These are phyloP conservation scores for Whitmania pigra DNA, from an alignment of 1,140 invertebrate species.

Conservation along the genomic window DNA sequence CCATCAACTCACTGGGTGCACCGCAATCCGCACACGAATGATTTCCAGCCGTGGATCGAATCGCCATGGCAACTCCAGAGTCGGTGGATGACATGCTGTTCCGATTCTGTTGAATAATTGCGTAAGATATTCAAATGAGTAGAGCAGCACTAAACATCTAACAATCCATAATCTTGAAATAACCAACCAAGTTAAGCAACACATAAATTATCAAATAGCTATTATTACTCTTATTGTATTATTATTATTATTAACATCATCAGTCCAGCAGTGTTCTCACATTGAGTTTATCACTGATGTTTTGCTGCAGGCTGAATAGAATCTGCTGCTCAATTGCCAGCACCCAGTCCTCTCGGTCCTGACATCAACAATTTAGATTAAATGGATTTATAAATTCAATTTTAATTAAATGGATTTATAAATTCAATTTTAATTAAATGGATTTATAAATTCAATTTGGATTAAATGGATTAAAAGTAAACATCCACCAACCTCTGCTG, in stretches of 20 bases:
- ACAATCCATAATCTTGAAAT: too few relatives aligned
- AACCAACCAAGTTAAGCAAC: too few relatives aligned
- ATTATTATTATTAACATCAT: background rate
- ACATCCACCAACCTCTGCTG: slow-evolving; percentile 50
- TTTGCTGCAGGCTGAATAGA: slow-evolving; percentile 60
- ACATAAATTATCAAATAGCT: too few relatives aligned
- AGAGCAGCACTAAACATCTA: too few relatives aligned
- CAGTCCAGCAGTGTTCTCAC: slow-evolving; percentile 25
- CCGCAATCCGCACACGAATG: slow-evolving; percentile 82
- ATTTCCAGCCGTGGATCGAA: slow-evolving; percentile 64
- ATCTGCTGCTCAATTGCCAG: slow-evolving; percentile 90
- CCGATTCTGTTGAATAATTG: slow-evolving; percentile 37
- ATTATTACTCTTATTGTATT: too few relatives aligned
- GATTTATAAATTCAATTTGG: slow-evolving; percentile 16
- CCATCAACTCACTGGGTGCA: slow-evolving; percentile 57
- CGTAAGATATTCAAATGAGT: slow-evolving; percentile 20
- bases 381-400: slow-evolving; percentile 17
- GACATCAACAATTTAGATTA: slow-evolving; percentile 18
- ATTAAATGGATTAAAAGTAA: background rate
- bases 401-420: slow-evolving; percentile 1
- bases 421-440: slow-evolving; percentile 17
- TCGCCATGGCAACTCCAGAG: slow-evolving; percentile 50
- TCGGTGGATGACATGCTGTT: slow-evolving; percentile 42
- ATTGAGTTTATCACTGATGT: slow-evolving; percentile 62
- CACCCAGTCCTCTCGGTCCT: slow-evolving; percentile 87